Evolutionary conservation across 2,797 vertebrate genomes (phyloP), one percentile per base, ranked within the genome.

Genomic region (Tarsius wallacei): DNA sequence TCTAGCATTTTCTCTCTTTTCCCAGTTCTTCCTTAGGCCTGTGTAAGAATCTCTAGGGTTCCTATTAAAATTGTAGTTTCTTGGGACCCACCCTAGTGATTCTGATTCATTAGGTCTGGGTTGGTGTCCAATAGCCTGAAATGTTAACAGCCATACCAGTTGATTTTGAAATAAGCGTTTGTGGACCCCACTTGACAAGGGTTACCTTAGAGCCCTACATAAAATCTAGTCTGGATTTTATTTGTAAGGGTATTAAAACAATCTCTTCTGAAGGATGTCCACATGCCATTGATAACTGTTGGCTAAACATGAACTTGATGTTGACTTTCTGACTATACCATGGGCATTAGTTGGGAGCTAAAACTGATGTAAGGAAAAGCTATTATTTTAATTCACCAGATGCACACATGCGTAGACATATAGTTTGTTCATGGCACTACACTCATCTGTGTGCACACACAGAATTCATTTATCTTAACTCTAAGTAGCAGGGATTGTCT

Each of bases 211-310:
- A 68, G 66, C 21, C 51, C n/a, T 71, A 17, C 31, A 53, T 59
- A 74, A 93, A 90, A 91, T 87, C 42, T 84, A 55, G 26, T 22
- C 5, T 88, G 53, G 49, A 64, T 94, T 93, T 87, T 88, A 49
- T 70, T 94, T 90, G 71, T 24, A 94, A 59, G 81, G 36, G 2
- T 80, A 64, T 85, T 84, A 90, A 93, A 42, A 57, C 77, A 85
- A 53, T 95, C 5, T 70, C 4, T 61, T 93, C 87, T 77, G 74
- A 97, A 95, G 84, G 86, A 77, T 77, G 49, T 92, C 31, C 28
- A 61, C 28, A 78, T 82, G 66, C 61, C 47, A 36, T 33, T 87
- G 84, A 68, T 81, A 94, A 74, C 90, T 90, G 26, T 61, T 83
- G 49, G 87, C 24, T 83, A 80, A 92, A 61, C 53, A 71, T 33